These are phyloP conservation scores for Telmatochromis sp. DNA, from an alignment of 2,113 vertebrate species.

Conservation along the genomic window DNA sequence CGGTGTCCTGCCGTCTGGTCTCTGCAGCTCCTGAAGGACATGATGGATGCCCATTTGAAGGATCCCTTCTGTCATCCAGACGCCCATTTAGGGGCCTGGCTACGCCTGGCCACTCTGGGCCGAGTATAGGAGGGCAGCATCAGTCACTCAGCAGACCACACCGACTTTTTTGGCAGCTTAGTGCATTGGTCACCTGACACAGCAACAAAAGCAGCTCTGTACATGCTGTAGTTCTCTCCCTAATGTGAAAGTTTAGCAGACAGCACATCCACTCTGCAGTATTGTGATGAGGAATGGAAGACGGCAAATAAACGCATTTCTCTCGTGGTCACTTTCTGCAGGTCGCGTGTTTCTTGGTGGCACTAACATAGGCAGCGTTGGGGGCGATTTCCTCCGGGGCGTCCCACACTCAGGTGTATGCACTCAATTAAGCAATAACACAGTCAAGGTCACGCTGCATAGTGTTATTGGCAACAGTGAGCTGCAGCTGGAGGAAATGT, in stretches of 20 bases:
- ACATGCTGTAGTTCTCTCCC: neutral
- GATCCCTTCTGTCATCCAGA: constrained; percentile 47
- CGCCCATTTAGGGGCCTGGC: constrained; percentile 34
- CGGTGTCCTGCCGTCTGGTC: neutral
- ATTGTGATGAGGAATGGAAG: neutral
- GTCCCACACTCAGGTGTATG: neutral
- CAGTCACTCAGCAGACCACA: constrained; percentile 32
- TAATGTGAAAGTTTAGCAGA: neutral
- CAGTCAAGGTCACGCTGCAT: constrained; percentile 8
- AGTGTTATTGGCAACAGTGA: neutral
- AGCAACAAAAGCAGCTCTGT: neutral
- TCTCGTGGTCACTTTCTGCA: neutral
- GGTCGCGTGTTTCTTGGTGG: neutral
- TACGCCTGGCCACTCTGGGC: constrained; percentile 8
- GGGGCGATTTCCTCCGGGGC: constrained; percentile 9
- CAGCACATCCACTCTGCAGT: neutral
- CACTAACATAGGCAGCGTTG: neutral
- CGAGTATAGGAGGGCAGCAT: constrained; percentile 18
- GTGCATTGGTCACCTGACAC: constrained; percentile 5
- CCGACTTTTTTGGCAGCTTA: neutral
- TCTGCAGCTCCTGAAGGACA: neutral
- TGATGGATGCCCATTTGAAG: constrained; percentile 24
- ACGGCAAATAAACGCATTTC: neutral
- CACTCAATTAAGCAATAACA: constrained; percentile 1
- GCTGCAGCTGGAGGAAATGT: constrained; percentile 22